Conservation (phyloP, 2,113 vertebrate genomes). For the Aix galericulata region DNA sequence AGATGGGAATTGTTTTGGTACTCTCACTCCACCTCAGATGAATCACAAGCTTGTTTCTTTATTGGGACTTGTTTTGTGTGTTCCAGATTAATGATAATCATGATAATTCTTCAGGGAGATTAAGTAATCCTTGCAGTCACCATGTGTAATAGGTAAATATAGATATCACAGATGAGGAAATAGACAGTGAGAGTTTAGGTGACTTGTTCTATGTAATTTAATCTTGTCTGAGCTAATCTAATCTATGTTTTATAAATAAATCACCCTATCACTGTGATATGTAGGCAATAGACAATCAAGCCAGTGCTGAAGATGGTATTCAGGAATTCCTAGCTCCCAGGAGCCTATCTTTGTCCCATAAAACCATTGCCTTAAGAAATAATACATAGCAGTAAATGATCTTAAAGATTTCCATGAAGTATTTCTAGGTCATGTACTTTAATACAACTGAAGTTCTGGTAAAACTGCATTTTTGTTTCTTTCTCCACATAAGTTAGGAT, state of each 20-base stretch:
- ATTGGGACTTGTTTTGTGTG: slow-evolving; percentile 39
- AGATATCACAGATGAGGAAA: slow-evolving; percentile 52
- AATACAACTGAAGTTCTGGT: background rate
- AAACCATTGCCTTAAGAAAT: background rate
- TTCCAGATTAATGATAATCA: slow-evolving; percentile 64
- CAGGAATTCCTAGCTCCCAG: slow-evolving; percentile 43
- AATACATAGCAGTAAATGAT: background rate
- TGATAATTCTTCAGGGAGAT: slow-evolving; percentile 61
- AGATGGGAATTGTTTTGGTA: slow-evolving; percentile 26
- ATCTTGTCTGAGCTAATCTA: slow-evolving; percentile 67
- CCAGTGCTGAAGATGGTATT: background rate
- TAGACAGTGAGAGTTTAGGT: slow-evolving; percentile 56
- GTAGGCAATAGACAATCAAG: slow-evolving; percentile 19
- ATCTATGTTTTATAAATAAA: slow-evolving; percentile 69
- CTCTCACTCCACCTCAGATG: slow-evolving; percentile 16
- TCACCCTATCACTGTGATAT: slow-evolving; percentile 47
- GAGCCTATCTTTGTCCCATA: background rate
- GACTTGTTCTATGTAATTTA: slow-evolving; percentile 62
- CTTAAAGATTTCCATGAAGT: background rate
- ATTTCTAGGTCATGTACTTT: background rate
- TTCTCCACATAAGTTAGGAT: background rate
- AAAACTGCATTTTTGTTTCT: background rate
- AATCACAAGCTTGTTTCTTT: slow-evolving; percentile 47
- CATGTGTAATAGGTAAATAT: slow-evolving; percentile 31
- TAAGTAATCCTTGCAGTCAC: slow-evolving; percentile 62